Conservation (phyloP, 2,797 vertebrate species). For the Microctenopoma steveboyesi region DNA sequence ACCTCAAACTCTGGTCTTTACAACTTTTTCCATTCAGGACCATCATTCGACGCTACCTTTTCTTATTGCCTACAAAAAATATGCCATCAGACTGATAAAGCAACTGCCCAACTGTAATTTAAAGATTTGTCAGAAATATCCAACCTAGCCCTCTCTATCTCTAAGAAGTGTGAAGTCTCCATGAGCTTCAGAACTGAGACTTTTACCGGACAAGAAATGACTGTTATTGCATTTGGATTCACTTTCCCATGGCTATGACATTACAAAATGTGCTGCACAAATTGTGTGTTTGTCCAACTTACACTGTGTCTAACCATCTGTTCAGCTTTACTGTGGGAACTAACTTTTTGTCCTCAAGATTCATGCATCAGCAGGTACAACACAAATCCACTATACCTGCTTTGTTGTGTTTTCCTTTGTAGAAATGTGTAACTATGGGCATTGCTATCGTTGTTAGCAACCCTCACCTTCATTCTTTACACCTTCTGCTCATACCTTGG, state of each 20-base stretch:
- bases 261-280: constrained; percentile 37
- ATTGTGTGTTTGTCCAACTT: constrained; percentile 27
- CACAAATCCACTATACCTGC: constrained; percentile 9
- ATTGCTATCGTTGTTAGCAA: constrained; percentile 37
- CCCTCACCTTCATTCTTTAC: constrained; percentile 40
- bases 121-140: constrained; percentile 24
- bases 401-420: constrained; percentile 24
- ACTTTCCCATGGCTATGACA: constrained; percentile 13
- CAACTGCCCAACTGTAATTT: constrained; percentile 22
- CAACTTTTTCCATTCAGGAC: constrained; percentile 7
- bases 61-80: constrained; percentile 13
- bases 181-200: constrained; percentile 13
- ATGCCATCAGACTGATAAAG: constrained; percentile 33
- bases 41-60: constrained; percentile 14
- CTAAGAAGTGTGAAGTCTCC: not conserved
- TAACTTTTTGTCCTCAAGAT: constrained; percentile 36
- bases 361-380: constrained; percentile 39
- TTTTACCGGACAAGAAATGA: constrained; percentile 27
- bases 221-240: constrained; percentile 25
- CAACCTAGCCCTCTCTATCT: constrained; percentile 17
- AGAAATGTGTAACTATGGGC: constrained; percentile 28
- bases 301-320: constrained; percentile 50
- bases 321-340: constrained; percentile 29
- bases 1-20: constrained; percentile 46
- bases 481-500: constrained; percentile 51